phyloP scores from a whole-genome alignment of 2,113 vertebrate species.

The Pica pica region DNA sequence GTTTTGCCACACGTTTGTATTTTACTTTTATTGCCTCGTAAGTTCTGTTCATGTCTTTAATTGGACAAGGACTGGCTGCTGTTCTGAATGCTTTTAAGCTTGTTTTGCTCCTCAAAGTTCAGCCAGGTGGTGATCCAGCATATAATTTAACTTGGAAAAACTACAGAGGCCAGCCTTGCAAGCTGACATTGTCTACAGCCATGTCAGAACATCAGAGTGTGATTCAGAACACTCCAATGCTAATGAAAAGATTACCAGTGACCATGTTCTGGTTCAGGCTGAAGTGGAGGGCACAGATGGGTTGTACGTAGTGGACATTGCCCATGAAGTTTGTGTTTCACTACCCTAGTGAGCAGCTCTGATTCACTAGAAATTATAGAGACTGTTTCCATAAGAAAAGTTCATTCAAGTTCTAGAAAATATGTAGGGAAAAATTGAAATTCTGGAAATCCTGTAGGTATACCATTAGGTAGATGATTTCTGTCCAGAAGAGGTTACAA shows the following conservation, averaged over 20 bases:
- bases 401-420: neutral
- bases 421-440: neutral
- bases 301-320: neutral
- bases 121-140: neutral
- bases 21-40: neutral
- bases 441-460: neutral
- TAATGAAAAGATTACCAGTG: neutral
- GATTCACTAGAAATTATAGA: neutral
- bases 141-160: constrained; percentile 2
- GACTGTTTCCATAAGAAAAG: neutral
- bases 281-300: neutral
- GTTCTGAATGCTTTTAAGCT: neutral
- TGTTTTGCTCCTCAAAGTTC: neutral
- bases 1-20: neutral
- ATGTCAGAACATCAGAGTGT: neutral
- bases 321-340: neutral
- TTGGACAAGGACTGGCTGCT: neutral
- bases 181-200: neutral
- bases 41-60: neutral
- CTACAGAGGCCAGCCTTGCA: neutral
- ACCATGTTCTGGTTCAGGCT: neutral
- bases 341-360: neutral
- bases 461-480: neutral
- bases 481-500: neutral
- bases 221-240: neutral